Conservation (phyloP, 2,888 invertebrate species). For the Drosophila mulleri region DNA sequence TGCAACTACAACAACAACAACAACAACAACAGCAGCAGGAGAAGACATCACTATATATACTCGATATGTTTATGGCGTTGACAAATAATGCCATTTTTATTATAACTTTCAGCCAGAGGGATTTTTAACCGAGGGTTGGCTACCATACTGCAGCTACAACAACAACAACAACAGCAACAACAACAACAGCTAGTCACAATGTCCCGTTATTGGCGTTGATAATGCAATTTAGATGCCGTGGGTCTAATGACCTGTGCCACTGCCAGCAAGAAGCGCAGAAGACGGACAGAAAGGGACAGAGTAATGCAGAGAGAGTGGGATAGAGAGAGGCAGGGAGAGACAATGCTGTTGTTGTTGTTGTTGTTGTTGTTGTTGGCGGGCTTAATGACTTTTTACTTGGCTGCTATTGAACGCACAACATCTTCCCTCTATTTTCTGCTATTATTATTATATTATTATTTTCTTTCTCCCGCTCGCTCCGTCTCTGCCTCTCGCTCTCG, state of each 20-base stretch:
- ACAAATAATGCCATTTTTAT: constrained; percentile 78
- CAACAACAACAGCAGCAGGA: too few species aligned
- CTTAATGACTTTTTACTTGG: constrained; percentile 76
- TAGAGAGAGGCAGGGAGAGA: constrained; percentile 35
- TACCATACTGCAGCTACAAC: constrained; percentile 20
- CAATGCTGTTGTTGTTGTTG: constrained; percentile 47
- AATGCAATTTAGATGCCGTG: constrained; percentile 76
- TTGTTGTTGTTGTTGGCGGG: constrained; percentile 29
- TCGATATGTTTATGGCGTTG: constrained; percentile 68
- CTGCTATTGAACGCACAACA: constrained; percentile 57
- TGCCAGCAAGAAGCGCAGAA: not conserved
- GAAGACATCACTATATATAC: constrained; percentile 23
- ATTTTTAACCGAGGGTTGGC: constrained; percentile 20
- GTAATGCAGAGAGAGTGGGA: not conserved
- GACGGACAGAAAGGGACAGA: constrained; percentile 8
- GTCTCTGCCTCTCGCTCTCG: not conserved
- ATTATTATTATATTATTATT: constrained; percentile 41
- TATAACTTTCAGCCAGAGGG: constrained; percentile 45
- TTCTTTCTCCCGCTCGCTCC: constrained; percentile 19
- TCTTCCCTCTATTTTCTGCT: constrained; percentile 18
- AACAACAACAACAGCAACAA: constrained; percentile 13
- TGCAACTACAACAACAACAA: not conserved
- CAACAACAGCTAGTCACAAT: constrained; percentile 2
- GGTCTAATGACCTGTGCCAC: constrained; percentile 75
- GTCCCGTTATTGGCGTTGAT: constrained; percentile 77